A percentile compares a stretch with the other conserved stretches of the same genome.
phyloP scores from a whole-genome alignment of 1,140 invertebrate species.

The Anastatus disparis region DNA sequence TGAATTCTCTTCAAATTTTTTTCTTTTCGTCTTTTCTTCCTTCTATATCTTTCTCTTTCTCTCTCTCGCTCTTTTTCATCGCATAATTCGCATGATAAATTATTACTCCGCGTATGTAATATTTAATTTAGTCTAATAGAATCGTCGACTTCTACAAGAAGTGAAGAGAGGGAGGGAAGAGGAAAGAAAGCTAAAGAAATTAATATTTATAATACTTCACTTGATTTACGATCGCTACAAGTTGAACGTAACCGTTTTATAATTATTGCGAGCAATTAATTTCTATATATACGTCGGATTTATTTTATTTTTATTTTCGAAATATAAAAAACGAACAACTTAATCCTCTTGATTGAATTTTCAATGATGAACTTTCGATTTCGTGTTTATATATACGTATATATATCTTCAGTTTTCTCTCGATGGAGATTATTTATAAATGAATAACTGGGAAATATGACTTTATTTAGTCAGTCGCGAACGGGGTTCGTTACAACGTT shows the following conservation, averaged over 20 bases:
- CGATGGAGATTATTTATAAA: too few relatives aligned
- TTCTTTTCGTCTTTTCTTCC: not conserved
- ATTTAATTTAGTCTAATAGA: conserved; percentile 34
- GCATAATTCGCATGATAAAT: not conserved
- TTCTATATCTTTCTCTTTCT: not conserved
- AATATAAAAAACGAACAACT: too few relatives aligned
- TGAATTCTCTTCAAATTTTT: not conserved
- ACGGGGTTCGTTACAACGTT: not conserved
- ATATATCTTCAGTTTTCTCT: too few relatives aligned
- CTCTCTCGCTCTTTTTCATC: not conserved
- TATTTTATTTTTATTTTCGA: conserved; percentile 15
- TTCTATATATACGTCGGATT: too few relatives aligned
- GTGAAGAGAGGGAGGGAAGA: too few relatives aligned
- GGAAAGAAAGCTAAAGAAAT: not conserved
- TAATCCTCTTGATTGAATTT: conserved; percentile 17
- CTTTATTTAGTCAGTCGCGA: not conserved
- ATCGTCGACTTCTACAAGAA: conserved; percentile 15
- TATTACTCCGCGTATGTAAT: not conserved
- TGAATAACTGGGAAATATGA: too few relatives aligned
- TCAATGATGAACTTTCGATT: not conserved
- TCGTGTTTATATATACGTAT: not conserved
- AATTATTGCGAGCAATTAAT: conserved; percentile 30
- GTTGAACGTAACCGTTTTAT: conserved; percentile 11
- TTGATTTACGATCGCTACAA: conserved; percentile 32
- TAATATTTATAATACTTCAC: conserved; percentile 34